A percentile compares a stretch with the other conserved stretches of the same genome.
These are phyloP conservation scores for Copidosoma floridanum DNA, from an alignment of 1,140 invertebrate genomes.

Conservation along the genomic window DNA sequence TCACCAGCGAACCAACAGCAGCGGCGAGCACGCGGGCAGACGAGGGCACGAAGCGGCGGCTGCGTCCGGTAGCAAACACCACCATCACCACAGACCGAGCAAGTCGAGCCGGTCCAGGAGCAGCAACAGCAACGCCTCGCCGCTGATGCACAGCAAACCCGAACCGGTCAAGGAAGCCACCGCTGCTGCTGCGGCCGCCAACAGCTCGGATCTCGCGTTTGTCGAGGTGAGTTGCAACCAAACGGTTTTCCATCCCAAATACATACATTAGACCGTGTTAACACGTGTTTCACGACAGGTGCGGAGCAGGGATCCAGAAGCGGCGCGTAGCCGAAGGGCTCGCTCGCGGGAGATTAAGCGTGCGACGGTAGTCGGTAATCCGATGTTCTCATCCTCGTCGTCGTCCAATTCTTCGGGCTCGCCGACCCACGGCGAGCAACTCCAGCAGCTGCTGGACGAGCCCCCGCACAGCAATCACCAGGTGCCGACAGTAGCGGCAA, in stretches of 20 bases:
- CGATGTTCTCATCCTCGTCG: constrained; percentile 69
- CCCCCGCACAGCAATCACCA: background rate
- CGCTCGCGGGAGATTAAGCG: constrained; percentile 68
- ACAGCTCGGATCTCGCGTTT: constrained; percentile 40
- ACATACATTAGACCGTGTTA: no score
- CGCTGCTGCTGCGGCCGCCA: constrained; percentile 26
- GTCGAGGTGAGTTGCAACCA: constrained; percentile 35
- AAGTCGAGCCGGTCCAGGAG: constrained; percentile 30
- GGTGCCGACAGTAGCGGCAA: constrained; percentile 49
- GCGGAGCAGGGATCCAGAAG: constrained; percentile 21
- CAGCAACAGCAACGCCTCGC: constrained; percentile 14
- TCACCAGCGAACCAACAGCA: constrained; percentile 43
- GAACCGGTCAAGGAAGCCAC: background rate
- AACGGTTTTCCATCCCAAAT: no score
- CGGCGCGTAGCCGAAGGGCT: constrained; percentile 35
- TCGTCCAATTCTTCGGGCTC: constrained; percentile 43
- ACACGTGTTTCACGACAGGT: constrained; percentile 10
- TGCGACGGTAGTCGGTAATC: constrained; percentile 83
- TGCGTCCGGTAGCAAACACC: constrained; percentile 20
- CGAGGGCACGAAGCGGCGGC: background rate
- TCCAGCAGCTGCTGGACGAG: constrained; percentile 34
- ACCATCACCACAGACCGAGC: constrained; percentile 13
- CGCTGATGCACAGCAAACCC: background rate
- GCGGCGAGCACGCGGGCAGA: background rate
- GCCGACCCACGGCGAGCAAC: constrained; percentile 38